Conservation (phyloP, 2,113 vertebrate species). For the Odontesthes bonariensis region DNA sequence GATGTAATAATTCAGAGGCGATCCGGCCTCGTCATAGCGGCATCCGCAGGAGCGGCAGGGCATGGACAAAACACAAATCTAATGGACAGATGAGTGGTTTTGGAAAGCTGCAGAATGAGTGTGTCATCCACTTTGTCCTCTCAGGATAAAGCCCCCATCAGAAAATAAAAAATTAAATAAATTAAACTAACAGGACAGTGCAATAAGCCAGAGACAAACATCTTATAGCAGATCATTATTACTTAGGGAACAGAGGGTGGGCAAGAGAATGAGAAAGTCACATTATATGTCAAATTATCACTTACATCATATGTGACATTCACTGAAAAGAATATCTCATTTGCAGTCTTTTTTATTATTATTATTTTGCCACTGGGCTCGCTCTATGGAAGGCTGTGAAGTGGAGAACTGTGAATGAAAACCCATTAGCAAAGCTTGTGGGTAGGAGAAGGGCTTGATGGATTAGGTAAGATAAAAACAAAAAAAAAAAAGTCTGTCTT, state of each 20-base stretch:
- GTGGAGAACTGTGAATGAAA: constrained; percentile 55
- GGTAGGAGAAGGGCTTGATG: constrained; percentile 20
- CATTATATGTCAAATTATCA: constrained; percentile 62
- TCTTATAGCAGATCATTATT: constrained; percentile 68
- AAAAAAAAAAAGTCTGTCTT: constrained; percentile 49
- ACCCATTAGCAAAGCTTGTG: constrained; percentile 50
- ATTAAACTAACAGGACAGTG: constrained; percentile 65
- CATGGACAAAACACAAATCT: constrained; percentile 58
- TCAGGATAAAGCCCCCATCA: constrained; percentile 52
- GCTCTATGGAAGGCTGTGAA: constrained; percentile 30
- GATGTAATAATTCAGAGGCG: constrained; percentile 48
- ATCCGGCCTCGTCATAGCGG: constrained; percentile 46
- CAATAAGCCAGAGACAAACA: constrained; percentile 73
- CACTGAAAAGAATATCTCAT: constrained; percentile 59
- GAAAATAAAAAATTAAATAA: constrained; percentile 20
- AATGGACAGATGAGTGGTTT: constrained; percentile 76
- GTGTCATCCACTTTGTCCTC: constrained; percentile 63
- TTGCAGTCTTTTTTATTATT: constrained; percentile 16
- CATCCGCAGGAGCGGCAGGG: constrained; percentile 19
- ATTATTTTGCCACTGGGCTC: constrained; percentile 34
- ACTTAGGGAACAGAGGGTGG: constrained; percentile 46
- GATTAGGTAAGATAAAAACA: constrained; percentile 37
- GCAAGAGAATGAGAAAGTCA: constrained; percentile 64
- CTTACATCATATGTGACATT: constrained; percentile 46
- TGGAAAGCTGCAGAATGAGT: constrained; percentile 42